Conservation (phyloP, 2,113 vertebrate species). For the Benthochromis sp. region DNA sequence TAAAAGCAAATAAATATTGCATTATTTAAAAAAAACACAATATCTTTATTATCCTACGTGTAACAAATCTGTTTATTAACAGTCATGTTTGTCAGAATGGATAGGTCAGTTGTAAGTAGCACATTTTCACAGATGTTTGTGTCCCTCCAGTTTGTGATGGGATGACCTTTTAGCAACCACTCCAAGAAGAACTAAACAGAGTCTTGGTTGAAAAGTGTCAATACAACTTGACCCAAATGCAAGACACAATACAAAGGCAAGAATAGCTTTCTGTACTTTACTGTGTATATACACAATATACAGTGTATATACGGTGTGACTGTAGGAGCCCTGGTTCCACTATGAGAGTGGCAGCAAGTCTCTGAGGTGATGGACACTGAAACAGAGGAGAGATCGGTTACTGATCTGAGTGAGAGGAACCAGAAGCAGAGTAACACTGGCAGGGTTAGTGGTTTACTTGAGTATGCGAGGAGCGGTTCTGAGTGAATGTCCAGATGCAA, state of each 20-base stretch:
- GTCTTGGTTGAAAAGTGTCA: neutral
- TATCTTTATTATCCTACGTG: neutral
- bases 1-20: neutral
- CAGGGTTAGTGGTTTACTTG: neutral
- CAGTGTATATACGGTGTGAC: neutral
- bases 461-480: neutral
- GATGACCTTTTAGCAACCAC: neutral
- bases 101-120: neutral
- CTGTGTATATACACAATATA: neutral
- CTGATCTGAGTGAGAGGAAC: neutral
- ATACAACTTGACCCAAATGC: neutral
- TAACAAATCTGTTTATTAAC: neutral
- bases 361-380: neutral
- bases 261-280: neutral
- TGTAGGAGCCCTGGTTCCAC: neutral
- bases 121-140: neutral
- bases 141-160: neutral
- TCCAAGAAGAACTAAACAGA: neutral
- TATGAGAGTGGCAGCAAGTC: neutral
- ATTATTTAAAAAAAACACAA: neutral
- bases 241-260: neutral
- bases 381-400: neutral
- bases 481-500: neutral
- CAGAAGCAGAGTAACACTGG: neutral
- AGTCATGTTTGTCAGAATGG: neutral